Base-by-base conservation (phyloP, 2,888 invertebrate genomes). In the Drosophila mimetica region DNA sequence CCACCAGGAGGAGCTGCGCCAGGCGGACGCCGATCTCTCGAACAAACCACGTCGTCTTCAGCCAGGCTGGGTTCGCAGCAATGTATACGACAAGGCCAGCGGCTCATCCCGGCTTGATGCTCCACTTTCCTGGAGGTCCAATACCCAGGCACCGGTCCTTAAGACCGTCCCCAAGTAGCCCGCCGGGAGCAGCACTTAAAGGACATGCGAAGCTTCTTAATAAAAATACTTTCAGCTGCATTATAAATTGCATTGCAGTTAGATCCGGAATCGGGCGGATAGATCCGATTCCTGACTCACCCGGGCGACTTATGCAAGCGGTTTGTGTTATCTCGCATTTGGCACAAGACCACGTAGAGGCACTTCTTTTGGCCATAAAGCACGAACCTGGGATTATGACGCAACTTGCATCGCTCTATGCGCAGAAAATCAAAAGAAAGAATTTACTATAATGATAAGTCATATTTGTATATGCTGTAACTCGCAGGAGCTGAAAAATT, bases 201-300 rank as follows among this genome's bases (percentile, higher is more conserved):
- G 7, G 25, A 7, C 0, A 7, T 7, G 25, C 25, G 1, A 6
- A 25, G 7, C 25, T 7, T 0, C 25, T 7, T 7, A 7, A 25
- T 25, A 25, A 25, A 1, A 30, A 30, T 13, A 30, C 4, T 30
- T 11, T 4, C 4, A 30, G 4, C 11, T 11, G 30, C 4, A 3
- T 1, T 9, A 9, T 9, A 30, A 30, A 30, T 30, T 4, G 30
- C 30, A 11, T 2, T 30, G 11, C 28, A 54, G 55, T 54, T 54
- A 25, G 25, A 59, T 54, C 55, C 59, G 58, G 58, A 44, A 44
- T 57, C 11, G 32, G 28, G 42, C 9, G n/a, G 5, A 9, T 16
- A 16, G 60, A 30, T 60, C 50, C 11, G n/a, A 34, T 20, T 16
- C 37, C 28, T 57, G 57, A 51, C 32, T 20, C 36, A 11, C 1